phyloP scores from a whole-genome alignment of 2,113 vertebrate species.

The Gavia stellata region DNA sequence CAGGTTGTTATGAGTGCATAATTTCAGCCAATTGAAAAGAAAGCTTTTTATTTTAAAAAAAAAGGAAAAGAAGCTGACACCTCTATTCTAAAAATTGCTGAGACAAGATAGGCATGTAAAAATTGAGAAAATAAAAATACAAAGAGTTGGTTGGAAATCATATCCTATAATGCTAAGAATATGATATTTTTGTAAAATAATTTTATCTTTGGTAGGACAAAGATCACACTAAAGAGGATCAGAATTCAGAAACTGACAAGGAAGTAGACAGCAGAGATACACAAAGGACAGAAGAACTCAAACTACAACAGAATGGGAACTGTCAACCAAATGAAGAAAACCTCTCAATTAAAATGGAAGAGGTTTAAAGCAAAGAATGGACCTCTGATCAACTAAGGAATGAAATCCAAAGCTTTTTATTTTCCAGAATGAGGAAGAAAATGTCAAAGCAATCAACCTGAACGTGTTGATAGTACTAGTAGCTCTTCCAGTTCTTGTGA shows the following conservation, averaged over 20 bases:
- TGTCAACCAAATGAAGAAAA: constrained; percentile 78
- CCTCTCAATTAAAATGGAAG: constrained; percentile 66
- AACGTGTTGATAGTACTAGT: constrained; percentile 16
- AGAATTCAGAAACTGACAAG: constrained; percentile 70
- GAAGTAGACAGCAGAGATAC: constrained; percentile 67
- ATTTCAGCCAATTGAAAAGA: not conserved
- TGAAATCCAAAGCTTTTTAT: constrained; percentile 65
- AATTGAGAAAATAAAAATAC: not conserved
- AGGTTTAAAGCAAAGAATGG: constrained; percentile 48
- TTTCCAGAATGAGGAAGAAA: constrained; percentile 61
- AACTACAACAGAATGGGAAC: constrained; percentile 84
- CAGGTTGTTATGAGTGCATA: fast-evolving
- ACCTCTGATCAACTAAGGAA: constrained; percentile 15
- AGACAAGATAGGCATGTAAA: not conserved
- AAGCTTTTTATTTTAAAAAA: not conserved
- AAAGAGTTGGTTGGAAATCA: not conserved
- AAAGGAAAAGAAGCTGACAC: not conserved
- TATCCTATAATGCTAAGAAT: not conserved
- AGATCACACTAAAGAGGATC: constrained; percentile 69
- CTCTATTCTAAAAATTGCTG: not conserved
- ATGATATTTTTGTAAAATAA: not conserved
- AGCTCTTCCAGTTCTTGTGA: constrained; percentile 47
- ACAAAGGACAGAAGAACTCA: constrained; percentile 68
- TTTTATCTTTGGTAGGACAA: constrained; percentile 68
- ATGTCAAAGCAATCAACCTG: constrained; percentile 52